Conservation (phyloP, 2,113 vertebrate species). For the Mirza zaza region DNA sequence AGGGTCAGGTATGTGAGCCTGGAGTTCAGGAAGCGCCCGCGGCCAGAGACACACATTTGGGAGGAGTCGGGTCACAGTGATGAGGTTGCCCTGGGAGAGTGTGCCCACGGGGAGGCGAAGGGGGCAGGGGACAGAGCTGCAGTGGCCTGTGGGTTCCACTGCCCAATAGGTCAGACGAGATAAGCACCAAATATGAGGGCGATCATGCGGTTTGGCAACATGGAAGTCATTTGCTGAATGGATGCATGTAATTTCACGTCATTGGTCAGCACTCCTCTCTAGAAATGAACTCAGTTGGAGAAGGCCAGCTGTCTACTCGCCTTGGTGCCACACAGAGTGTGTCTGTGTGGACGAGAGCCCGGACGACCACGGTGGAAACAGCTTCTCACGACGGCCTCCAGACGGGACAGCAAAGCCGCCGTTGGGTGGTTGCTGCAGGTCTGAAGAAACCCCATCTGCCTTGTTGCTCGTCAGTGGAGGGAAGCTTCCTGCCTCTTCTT, state of each 20-base stretch:
- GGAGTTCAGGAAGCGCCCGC: background rate
- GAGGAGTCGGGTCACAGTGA: background rate
- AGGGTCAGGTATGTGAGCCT: too few species aligned
- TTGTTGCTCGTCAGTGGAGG: background rate
- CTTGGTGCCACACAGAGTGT: accelerated
- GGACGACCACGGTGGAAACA: background rate
- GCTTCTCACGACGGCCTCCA: background rate
- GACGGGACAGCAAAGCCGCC: background rate
- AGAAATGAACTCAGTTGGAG: background rate
- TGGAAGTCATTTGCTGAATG: background rate
- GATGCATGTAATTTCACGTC: background rate
- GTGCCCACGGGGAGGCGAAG: background rate
- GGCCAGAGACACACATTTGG: background rate
- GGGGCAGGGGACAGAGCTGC: background rate
- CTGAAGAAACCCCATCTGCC: background rate
- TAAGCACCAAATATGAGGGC: background rate
- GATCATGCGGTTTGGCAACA: background rate
- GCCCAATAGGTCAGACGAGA: background rate
- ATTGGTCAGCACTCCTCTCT: background rate
- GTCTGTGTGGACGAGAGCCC: background rate
- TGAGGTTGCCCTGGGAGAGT: background rate
- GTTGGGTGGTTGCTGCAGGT: background rate
- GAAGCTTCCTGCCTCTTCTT: background rate
- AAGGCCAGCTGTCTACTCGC: background rate
- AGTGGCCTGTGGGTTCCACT: too few species aligned